Base-by-base conservation (phyloP, 2,113 vertebrate species). In the Brachyhypopomus occidentalis region DNA sequence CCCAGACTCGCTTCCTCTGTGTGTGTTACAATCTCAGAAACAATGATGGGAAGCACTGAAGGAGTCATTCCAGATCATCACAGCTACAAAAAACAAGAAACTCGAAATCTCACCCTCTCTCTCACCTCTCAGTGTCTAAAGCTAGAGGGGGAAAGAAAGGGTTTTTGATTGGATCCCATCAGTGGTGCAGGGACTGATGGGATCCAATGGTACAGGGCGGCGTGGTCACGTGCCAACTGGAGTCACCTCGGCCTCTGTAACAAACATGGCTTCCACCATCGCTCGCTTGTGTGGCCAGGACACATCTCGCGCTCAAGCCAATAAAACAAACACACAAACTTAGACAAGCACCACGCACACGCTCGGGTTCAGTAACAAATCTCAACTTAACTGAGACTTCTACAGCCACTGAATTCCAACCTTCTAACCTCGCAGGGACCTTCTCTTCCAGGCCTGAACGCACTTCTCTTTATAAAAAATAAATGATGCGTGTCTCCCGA, bases 191-290 rank as follows among this genome's bases (percentile, higher is more conserved):
- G n/a, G n/a, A n/a, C n/a, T n/a, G n/a, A n/a, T n/a, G n/a, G n/a
- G n/a, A n/a, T n/a, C n/a, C n/a, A n/a, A n/a, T n/a, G n/a, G n/a
- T n/a, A n/a, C n/a, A n/a, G n/a, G n/a, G n/a, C 72, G 0, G 8
- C 25, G 60, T 70, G 77, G 73, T 77, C 73, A 66, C 64, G 67
- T 70, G 23, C 64, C 66, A 84, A 78, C 72, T 80, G 78, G 58
- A 64, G 58, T 30, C 25, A 34, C 62, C 11, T 52, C 72, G 69
- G 64, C 36, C 74, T 77, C 73, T 80, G 66, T 80, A 80, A 84
- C 77, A 80, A 84, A 67, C 66, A 60, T 45, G 56, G 73, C 80
- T 76, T 80, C 66, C 56, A 55, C 75, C 79, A 45, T 59, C 77
- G 25, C n/a, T 41, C 34, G 16, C 55, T 36, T 30, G 11, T n/a